phyloP scores from a whole-genome alignment of 2,888 invertebrate genomes.

The Ophion obscuratus region DNA sequence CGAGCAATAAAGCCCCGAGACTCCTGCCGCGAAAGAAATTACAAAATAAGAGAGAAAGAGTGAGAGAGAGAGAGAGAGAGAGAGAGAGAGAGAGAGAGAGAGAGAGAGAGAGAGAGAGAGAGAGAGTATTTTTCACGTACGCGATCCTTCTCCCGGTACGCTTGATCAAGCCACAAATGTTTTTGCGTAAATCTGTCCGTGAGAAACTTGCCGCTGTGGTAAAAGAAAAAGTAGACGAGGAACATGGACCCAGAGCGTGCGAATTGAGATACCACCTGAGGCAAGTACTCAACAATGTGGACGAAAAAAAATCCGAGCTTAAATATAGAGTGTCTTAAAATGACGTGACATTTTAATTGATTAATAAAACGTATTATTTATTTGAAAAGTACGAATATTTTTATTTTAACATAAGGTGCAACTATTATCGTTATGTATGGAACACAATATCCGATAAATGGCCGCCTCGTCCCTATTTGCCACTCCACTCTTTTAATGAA shows the following conservation, averaged over 20 bases:
- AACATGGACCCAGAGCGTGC: background rate
- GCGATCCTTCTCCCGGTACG: conserved; percentile 32
- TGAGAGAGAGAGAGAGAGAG: background rate
- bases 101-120: background rate
- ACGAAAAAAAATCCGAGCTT: conserved; percentile 7
- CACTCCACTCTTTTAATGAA: no score
- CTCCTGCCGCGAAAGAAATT: conserved; percentile 21
- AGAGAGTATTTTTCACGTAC: conserved; percentile 12
- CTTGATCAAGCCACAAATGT: conserved; percentile 63
- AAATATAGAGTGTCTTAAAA: background rate
- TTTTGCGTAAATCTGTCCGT: conserved; percentile 57
- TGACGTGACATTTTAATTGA: no score
- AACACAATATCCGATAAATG: background rate
- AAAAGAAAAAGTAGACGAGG: conserved; percentile 3
- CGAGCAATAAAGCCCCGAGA: conserved; percentile 49
- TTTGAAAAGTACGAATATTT: no score
- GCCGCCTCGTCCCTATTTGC: no score
- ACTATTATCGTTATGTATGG: no score
- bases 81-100: conserved; percentile 1
- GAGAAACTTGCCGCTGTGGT: conserved; percentile 11
- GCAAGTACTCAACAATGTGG: background rate
- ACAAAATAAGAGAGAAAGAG: conserved; percentile 20
- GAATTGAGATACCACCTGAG: conserved; percentile 44
- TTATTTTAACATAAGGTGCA: no score
- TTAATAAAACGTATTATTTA: no score